Evolutionary conservation across 2,797 vertebrate species (phyloP).

Genomic region (Rhinoraja longicauda): DNA sequence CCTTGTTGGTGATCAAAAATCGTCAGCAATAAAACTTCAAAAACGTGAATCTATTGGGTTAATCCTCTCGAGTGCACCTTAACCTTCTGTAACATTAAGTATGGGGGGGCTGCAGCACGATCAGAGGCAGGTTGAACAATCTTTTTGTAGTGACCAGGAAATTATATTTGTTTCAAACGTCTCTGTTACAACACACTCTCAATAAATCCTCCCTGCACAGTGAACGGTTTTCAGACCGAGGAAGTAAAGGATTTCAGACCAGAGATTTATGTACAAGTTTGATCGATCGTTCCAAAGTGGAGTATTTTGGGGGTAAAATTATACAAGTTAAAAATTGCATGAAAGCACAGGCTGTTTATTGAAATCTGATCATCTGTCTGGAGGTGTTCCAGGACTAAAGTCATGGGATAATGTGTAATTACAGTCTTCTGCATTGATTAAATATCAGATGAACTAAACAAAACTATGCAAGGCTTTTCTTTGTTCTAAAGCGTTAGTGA

Average conservation of each 20-base stretch:
- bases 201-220: conserved; percentile 24
- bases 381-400: neutral
- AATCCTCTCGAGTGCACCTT: neutral
- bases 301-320: neutral
- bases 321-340: conserved; percentile 15
- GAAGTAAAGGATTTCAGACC: neutral
- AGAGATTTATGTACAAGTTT: conserved; percentile 11
- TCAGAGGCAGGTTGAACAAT: neutral
- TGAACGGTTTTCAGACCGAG: conserved; percentile 16
- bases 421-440: conserved; percentile 11
- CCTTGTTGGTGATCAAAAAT: neutral
- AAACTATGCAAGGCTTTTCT: neutral
- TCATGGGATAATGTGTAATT: neutral
- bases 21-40: neutral
- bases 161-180: conserved; percentile 13
- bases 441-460: conserved; percentile 20
- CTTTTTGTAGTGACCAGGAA: neutral
- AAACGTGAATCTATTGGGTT: neutral
- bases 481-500: neutral
- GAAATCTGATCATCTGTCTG: conserved; percentile 10
- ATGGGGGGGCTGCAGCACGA: neutral
- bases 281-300: neutral
- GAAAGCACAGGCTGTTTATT: conserved; percentile 21
- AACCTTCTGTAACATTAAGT: neutral
- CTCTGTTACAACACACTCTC: neutral